Conservation (phyloP, 2,797 vertebrate genomes). For the Argyrosomus regius region DNA sequence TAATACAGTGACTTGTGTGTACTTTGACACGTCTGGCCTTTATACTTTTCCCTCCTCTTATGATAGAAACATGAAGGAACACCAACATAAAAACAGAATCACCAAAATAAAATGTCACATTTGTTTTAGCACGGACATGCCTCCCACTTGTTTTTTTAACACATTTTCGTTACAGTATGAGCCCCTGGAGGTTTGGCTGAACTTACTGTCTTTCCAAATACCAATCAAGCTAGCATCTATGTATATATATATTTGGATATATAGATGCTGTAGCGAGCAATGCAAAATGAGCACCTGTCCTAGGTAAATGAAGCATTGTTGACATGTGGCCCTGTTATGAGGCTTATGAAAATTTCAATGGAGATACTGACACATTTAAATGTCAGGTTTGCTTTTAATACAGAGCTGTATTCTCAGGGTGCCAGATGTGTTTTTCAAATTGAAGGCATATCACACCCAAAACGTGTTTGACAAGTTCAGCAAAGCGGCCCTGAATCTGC, state of each 20-base stretch:
- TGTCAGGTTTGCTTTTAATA: conserved; percentile 30
- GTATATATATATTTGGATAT: too few species aligned
- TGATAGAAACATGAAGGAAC: not conserved
- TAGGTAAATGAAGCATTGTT: not conserved
- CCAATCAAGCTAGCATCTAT: not conserved
- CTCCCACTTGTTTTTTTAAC: not conserved
- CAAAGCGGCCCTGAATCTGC: conserved; percentile 20
- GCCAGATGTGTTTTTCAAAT: conserved; percentile 49
- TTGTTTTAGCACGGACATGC: not conserved
- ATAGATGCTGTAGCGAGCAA: not conserved
- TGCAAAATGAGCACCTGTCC: not conserved
- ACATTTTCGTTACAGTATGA: not conserved
- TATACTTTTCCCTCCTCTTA: not conserved
- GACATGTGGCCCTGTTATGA: not conserved
- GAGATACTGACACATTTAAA: conserved; percentile 23
- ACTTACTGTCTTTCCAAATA: not conserved
- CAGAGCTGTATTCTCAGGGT: conserved; percentile 10
- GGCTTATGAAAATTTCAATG: not conserved
- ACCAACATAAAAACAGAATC: not conserved
- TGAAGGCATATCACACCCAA: conserved; percentile 14
- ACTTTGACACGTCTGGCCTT: not conserved
- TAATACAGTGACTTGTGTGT: not conserved
- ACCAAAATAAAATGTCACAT: conserved; percentile 1
- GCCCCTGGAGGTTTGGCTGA: conserved; percentile 6
- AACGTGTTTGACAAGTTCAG: conserved; percentile 53